Base-by-base conservation (phyloP, 2,113 vertebrate genomes). In the Candoia aspera region DNA sequence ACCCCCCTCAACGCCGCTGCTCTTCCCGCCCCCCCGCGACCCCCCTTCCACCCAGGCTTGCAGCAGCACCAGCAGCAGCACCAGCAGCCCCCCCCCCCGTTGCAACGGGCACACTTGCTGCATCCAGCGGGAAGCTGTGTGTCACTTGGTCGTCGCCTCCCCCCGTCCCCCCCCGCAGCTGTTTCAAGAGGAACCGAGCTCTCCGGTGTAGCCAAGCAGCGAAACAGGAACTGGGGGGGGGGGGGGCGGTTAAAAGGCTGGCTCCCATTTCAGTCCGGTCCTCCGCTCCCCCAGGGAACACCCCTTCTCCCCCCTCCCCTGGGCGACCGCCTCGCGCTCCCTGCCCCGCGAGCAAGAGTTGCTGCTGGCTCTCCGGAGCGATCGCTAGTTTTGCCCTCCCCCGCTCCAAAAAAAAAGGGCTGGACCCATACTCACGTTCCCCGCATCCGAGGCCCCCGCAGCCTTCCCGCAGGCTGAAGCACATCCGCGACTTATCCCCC, bases 371-470 rank as follows among this genome's bases (percentile, higher is more conserved):
- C 19, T 60, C 87, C 23, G 23, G n/a, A 23, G 19, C 49, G 3
- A 19, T 17, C 23, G 11, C 6, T 19, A 19, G 6, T 26, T 21
- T 42, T 0, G 46, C 42, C 2, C 42, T 2, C 83, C 10, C 46
- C 46, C 23, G 3, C 10, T 3, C 19, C 9, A 33, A 23, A 37
- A 37, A 55, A 73, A 37, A 37, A 54, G 17, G 42, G 19, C 6
- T 17, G 26, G 58, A 57, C 29, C 37, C 57, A 94, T 97, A 98
- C 98, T 98, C 95, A 98, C 98, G 95, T 97, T 97, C 94, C 96
- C 94, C 95, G 97, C 98, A 97, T 98, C 93, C 97, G 97, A 96
- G 91, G 95, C 90, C 83, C 58, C 84, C 5, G 90, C 57, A 54
- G 97, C 96, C 94, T 97, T 96, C 96, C 84, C 59, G 8, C 58